These are phyloP conservation scores for Acropora yongei DNA, from an alignment of 64 coral and sea anemone species.

Conservation along the genomic window DNA sequence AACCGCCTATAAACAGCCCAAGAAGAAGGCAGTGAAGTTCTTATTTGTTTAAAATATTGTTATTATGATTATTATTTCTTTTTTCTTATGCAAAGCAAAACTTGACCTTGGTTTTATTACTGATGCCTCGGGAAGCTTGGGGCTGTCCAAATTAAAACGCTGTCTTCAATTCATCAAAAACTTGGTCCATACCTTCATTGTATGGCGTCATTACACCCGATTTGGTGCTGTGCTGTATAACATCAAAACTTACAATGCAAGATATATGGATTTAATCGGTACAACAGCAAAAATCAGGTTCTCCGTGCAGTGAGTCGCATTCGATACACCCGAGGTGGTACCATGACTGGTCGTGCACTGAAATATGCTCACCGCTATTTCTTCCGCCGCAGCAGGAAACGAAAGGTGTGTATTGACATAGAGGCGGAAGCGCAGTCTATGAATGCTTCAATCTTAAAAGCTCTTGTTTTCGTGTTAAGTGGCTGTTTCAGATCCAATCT, in stretches of 20 bases:
- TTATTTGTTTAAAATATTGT: not conserved
- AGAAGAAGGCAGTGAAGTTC: too few species aligned
- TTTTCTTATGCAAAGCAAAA: conserved; percentile 62
- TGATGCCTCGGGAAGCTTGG: conserved; percentile 89
- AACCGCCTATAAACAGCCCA: too few species aligned
- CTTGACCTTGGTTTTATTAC: conserved; percentile 86
- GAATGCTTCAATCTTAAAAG: too few species aligned
- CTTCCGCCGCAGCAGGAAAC: conserved; percentile 64
- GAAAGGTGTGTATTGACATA: conserved; percentile 21
- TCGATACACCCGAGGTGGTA: conserved; percentile 58
- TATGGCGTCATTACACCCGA: conserved; percentile 78
- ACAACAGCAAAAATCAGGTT: conserved; percentile 48
- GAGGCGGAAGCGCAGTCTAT: too few species aligned
- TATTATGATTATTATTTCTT: conserved; percentile 7
- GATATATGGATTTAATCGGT: conserved; percentile 70
- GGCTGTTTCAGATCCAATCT: too few species aligned
- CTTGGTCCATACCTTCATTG: conserved; percentile 73
- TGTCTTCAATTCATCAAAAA: conserved; percentile 71
- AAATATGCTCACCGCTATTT: conserved; percentile 40
- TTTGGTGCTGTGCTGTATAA: conserved; percentile 73
- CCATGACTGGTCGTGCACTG: conserved; percentile 75
- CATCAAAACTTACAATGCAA: conserved; percentile 29
- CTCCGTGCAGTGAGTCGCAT: conserved; percentile 49
- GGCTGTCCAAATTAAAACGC: conserved; percentile 70
- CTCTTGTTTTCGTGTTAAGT: too few species aligned